Percentiles rank a stretch among this genome's conserved stretches.
These are phyloP conservation scores for Crossocerus cetratus DNA, from an alignment of 2,888 invertebrate genomes.

Conservation along the genomic window DNA sequence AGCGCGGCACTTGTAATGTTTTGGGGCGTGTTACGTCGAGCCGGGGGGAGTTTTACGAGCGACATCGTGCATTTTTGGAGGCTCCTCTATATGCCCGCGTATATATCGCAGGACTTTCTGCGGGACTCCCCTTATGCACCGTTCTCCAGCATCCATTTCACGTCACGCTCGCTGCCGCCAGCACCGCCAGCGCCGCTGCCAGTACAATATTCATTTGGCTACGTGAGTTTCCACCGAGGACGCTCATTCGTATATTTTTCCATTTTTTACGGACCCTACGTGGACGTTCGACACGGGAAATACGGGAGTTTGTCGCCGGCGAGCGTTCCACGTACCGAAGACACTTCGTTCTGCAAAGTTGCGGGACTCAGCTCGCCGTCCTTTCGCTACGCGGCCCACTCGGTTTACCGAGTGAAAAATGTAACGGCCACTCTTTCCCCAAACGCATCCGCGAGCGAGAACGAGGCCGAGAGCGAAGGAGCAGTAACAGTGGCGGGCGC, in stretches of 20 bases:
- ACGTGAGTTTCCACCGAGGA: neutral
- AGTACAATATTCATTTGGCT: slow-evolving; percentile 4
- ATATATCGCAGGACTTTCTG: neutral
- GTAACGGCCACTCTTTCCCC: neutral
- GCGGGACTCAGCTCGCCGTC: neutral
- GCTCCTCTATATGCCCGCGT: neutral
- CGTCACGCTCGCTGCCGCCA: neutral
- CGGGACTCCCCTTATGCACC: neutral
- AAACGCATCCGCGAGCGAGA: neutral
- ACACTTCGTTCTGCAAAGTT: neutral
- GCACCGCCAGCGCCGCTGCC: neutral
- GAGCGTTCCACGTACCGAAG: too few relatives aligned
- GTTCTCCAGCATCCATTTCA: slow-evolving; percentile 1
- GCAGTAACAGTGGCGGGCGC: too few relatives aligned
- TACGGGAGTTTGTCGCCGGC: neutral
- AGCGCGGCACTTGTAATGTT: too few relatives aligned
- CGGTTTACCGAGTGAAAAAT: slow-evolving; percentile 1
- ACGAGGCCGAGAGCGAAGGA: too few relatives aligned
- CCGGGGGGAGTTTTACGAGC: too few relatives aligned
- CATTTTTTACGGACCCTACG: neutral
- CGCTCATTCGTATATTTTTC: neutral
- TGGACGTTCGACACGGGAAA: neutral
- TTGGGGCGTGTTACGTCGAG: too few relatives aligned
- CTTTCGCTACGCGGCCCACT: neutral
- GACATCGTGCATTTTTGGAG: too few relatives aligned